A percentile compares a stretch with the other conserved stretches of the same genome.
phyloP scores from a whole-genome alignment of 2,797 vertebrate species.

The Coluber constrictor region DNA sequence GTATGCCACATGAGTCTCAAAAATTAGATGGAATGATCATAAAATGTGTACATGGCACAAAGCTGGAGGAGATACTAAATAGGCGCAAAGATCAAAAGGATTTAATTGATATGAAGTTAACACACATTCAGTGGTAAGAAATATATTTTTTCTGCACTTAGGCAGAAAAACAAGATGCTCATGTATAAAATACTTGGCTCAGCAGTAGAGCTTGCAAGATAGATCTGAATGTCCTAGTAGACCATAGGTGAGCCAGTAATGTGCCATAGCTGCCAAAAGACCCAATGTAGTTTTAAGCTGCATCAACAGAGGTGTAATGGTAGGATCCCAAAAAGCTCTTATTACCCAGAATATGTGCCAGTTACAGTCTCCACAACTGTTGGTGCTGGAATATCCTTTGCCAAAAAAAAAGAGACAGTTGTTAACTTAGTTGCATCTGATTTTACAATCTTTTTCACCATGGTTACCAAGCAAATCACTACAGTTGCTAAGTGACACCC shows the following conservation, averaged over 20 bases:
- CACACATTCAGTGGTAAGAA: not conserved
- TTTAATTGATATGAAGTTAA: not conserved
- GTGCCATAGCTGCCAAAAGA: not conserved
- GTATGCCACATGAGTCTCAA: not conserved
- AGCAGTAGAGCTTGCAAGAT: not conserved
- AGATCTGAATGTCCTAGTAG: not conserved
- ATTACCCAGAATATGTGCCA: not conserved
- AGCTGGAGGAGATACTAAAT: not conserved
- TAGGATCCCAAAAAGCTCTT: not conserved
- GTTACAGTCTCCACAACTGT: not conserved
- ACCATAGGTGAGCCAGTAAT: not conserved
- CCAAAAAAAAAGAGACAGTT: no score
- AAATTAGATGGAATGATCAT: not conserved
- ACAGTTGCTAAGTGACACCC: no score
- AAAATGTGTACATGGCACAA: not conserved
- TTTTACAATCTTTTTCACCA: no score
- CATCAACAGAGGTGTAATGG: not conserved
- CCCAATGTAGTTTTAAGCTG: not conserved
- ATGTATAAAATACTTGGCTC: not conserved
- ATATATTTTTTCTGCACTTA: not conserved
- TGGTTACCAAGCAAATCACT: no score
- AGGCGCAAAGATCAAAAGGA: not conserved
- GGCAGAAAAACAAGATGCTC: not conserved
- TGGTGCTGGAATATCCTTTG: not conserved
- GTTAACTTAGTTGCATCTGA: no score